Base-by-base conservation (phyloP, 2,113 vertebrate genomes). In the Nesoenas mayeri region DNA sequence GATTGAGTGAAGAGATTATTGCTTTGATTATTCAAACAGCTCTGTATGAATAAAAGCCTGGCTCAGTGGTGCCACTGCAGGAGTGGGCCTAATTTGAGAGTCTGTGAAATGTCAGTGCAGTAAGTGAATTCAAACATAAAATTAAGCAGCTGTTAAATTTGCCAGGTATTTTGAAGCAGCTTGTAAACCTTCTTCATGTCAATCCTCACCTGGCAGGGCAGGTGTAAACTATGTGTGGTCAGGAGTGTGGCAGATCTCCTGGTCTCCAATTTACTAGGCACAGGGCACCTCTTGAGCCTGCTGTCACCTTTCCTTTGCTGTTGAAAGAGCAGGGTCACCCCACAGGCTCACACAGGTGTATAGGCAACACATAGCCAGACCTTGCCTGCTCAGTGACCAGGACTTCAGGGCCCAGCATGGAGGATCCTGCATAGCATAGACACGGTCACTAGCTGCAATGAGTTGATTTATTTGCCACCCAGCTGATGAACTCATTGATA, bases 181-280 rank as follows among this genome's bases (percentile, higher is more conserved):
- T 79, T 47, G 4, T 64, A 72, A 79, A 53, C 25, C 11, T 44
- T 61, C 26, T 21, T 58, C 7, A 20, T 54, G 28, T 34, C 32
- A 56, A 1, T 66, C 40, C 11, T 62, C 0, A 0, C 54, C 34
- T 80, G 16, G 3, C 21, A 56, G 16, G 10, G 10, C 9, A 79
- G 6, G 22, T 6, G 2, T 47, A 50, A 57, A 22, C 11, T 44
- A 0, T 18, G 8, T 47, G 7, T 25, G 11, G 25, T 61, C 40
- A 53, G 18, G 31, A 61, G 22, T 13, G 21, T n/a, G 19, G 40
- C 34, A 4, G 1, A 24, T 38, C 21, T 77, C 10, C 19, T n/a
- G 19, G 6, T 12, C 26, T 88, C 19, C 21, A 8, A 8, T 69
- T 24, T 81, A 25, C 5, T 25, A 1, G 0, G 1, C 15, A 28